Percentiles rank a stretch among this genome's conserved stretches.
Evolutionary conservation across 2,113 vertebrate genomes (phyloP).

Genomic region (Tinamus guttatus): DNA sequence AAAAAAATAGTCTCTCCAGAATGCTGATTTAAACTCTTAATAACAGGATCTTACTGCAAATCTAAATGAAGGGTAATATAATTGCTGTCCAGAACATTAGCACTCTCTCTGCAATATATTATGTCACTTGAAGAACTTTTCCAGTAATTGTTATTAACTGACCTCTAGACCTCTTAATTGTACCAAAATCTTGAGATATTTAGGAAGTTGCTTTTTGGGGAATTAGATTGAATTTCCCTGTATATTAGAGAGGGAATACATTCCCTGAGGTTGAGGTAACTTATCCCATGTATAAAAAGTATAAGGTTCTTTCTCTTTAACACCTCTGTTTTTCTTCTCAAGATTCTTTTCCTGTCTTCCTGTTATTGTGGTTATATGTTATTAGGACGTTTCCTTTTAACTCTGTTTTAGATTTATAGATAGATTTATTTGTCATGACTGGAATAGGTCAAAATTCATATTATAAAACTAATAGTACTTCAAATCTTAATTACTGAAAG

Average conservation of each 20-base stretch:
- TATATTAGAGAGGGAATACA: neutral
- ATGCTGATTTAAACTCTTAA: conserved; percentile 1
- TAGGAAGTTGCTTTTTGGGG: neutral
- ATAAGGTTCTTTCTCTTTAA: neutral
- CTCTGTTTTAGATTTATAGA: neutral
- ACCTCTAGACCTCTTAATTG: neutral
- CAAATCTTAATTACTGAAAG: neutral
- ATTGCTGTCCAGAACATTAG: conserved; percentile 20
- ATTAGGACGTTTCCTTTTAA: neutral
- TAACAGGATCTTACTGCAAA: neutral
- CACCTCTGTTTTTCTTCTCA: neutral
- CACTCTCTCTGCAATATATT: neutral
- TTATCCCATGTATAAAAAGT: neutral
- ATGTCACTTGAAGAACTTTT: neutral
- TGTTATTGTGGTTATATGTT: neutral
- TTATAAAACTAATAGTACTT: neutral
- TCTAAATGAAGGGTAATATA: neutral
- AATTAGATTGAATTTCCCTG: neutral
- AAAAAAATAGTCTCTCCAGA: conserved; percentile 30
- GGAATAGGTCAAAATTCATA: neutral
- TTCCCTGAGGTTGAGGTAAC: neutral
- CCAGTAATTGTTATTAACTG: conserved; percentile 4
- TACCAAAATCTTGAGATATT: neutral
- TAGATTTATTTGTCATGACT: neutral
- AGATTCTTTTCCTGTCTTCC: neutral